Conservation (phyloP, 2,888 invertebrate genomes). For the Tenthredo livida region DNA sequence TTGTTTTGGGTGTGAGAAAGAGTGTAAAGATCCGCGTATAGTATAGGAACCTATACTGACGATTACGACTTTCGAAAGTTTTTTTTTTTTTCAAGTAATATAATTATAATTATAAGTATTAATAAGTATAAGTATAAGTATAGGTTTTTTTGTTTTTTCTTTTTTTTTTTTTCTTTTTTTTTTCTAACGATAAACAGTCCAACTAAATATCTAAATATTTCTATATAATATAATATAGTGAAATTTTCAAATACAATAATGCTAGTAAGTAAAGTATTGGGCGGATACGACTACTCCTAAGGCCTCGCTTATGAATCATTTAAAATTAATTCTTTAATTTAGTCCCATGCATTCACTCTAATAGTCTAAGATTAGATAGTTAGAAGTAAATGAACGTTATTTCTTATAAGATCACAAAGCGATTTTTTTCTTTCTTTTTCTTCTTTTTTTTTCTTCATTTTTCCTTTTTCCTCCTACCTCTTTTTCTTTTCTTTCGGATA, state of each 20-base stretch:
- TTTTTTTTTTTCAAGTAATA: slow-evolving; percentile 48
- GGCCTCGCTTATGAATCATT: slow-evolving; percentile 76
- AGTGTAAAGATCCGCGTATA: neutral
- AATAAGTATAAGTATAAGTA: slow-evolving; percentile 57
- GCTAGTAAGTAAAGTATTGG: slow-evolving; percentile 71
- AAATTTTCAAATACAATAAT: slow-evolving; percentile 65
- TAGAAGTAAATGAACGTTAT: slow-evolving; percentile 62
- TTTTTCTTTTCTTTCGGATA: slow-evolving; percentile 16
- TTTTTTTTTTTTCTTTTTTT: slow-evolving; percentile 50
- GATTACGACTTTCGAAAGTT: slow-evolving; percentile 64
- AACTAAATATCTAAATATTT: slow-evolving; percentile 69
- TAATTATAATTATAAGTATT: slow-evolving; percentile 43
- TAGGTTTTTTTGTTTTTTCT: slow-evolving; percentile 58
- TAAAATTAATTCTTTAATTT: slow-evolving; percentile 69
- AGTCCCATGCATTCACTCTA: slow-evolving; percentile 73
- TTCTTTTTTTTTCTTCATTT: neutral
- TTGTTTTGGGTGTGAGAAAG: slow-evolving; percentile 19
- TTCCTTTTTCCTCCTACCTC: neutral
- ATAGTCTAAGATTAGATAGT: slow-evolving; percentile 65
- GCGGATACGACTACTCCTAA: slow-evolving; percentile 78
- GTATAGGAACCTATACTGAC: slow-evolving; percentile 58
- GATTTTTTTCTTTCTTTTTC: slow-evolving; percentile 8
- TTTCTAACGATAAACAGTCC: slow-evolving; percentile 68
- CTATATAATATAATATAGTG: slow-evolving; percentile 64
- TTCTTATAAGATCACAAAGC: slow-evolving; percentile 47